Conservation (phyloP, 35 echinoderm and acorn worm genomes). For the Holothuria glaberrima region DNA sequence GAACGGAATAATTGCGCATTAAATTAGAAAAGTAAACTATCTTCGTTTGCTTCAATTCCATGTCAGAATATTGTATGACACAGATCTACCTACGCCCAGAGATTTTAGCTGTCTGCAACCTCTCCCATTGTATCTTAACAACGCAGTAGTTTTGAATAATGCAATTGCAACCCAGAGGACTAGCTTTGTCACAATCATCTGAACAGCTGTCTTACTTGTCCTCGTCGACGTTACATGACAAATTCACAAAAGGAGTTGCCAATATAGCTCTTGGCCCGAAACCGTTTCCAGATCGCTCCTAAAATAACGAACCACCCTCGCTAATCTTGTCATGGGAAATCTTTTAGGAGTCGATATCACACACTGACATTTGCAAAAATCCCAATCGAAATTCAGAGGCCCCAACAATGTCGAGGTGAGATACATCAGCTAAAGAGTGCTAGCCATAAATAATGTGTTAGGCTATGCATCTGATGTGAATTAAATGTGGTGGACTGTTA, state of each 20-base stretch:
- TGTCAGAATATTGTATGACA: too few species aligned
- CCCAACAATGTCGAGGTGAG: background rate
- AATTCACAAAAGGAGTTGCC: slow-evolving; percentile 10
- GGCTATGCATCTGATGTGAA: slow-evolving; percentile 30
- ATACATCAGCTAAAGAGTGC: background rate
- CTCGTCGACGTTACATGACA: background rate
- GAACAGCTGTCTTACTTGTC: slow-evolving; percentile 25
- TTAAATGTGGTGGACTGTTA: slow-evolving; percentile 15
- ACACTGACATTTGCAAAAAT: slow-evolving; percentile 43
- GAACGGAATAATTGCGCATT: too few species aligned
- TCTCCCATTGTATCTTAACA: too few species aligned
- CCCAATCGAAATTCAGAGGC: slow-evolving; percentile 43
- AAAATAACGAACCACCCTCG: slow-evolving; percentile 22
- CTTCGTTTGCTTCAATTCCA: too few species aligned
- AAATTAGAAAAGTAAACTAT: too few species aligned
- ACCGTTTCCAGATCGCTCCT: slow-evolving; percentile 2
- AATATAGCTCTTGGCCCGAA: slow-evolving; percentile 4
- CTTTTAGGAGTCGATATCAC: slow-evolving; percentile 31
- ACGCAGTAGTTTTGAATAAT: too few species aligned
- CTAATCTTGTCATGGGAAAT: slow-evolving; percentile 27
- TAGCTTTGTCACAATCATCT: slow-evolving; percentile 3
- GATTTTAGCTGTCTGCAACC: too few species aligned
- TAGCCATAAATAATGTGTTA: slow-evolving; percentile 38
- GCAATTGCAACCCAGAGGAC: background rate
- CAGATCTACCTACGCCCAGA: too few species aligned